Evolutionary conservation across 30 jellyfish, hydroid and myxozoan species (phyloP).

Genomic region (Turritopsis dohrnii): DNA sequence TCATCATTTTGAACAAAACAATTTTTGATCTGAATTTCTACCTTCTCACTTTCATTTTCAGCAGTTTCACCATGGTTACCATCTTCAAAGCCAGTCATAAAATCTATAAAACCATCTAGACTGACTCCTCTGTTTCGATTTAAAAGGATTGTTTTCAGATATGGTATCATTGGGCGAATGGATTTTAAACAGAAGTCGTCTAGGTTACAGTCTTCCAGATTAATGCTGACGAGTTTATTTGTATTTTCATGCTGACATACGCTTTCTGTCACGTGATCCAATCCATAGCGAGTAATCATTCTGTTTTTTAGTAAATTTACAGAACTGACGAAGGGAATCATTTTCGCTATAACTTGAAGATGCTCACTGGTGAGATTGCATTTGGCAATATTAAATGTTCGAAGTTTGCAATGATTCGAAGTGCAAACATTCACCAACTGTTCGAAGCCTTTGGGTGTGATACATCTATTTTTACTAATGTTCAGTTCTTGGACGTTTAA

Average conservation of each 20-base stretch:
- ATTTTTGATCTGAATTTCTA: neutral
- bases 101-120: neutral
- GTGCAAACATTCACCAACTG: neutral
- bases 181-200: neutral
- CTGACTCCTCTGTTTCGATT: neutral
- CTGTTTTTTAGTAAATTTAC: neutral
- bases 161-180: neutral
- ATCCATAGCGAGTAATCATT: neutral
- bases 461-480: neutral
- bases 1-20: neutral
- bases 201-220: neutral
- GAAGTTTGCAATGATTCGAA: neutral
- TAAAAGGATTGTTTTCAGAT: neutral
- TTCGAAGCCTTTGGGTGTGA: neutral
- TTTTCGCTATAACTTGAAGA: neutral
- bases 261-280: neutral
- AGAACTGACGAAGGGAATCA: neutral
- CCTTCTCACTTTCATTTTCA: neutral
- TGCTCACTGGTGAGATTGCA: neutral
- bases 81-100: neutral
- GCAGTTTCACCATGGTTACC: neutral
- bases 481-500: neutral
- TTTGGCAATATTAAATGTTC: neutral
- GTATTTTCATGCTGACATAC: neutral
- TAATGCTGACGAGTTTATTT: neutral